Conservation (phyloP, 2,113 vertebrate genomes). For the Pholis gunnellus region DNA sequence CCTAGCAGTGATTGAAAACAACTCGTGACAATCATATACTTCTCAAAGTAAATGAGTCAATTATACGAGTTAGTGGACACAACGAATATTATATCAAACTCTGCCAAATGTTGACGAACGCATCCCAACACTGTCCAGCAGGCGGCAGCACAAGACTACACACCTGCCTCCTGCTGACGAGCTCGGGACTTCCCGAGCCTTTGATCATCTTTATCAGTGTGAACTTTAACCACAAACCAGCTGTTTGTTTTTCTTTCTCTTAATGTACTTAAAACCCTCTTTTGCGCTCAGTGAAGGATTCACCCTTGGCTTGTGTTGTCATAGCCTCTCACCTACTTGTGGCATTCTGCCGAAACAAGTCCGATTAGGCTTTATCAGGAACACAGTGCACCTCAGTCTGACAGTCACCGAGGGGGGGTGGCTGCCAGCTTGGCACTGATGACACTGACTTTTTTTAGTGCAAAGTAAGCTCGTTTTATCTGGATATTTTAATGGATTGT, state of each 20-base stretch:
- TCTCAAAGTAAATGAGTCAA: neutral
- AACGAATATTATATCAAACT: too few relatives aligned
- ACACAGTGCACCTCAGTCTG: neutral
- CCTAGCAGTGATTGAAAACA: neutral
- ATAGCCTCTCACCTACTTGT: conserved; percentile 27
- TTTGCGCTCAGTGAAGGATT: neutral
- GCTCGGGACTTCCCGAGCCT: neutral
- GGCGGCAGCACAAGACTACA: conserved; percentile 32
- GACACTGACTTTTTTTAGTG: neutral
- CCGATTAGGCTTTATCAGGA: conserved; percentile 16
- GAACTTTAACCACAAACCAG: conserved; percentile 1
- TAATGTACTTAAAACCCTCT: neutral
- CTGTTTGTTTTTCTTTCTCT: neutral
- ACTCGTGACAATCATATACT: neutral
- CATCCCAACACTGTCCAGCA: conserved; percentile 35
- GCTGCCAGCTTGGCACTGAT: neutral
- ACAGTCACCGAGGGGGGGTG: neutral
- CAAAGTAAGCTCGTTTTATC: neutral
- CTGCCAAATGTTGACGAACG: neutral
- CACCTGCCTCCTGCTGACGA: neutral
- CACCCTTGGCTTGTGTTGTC: neutral
- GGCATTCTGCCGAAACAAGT: neutral
- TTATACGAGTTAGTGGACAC: neutral
- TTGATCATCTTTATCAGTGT: neutral
- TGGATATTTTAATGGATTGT: neutral